A percentile compares a stretch with the other conserved stretches of the same genome.
phyloP scores from a whole-genome alignment of 2,113 vertebrate genomes.

The Xenus cinereus region DNA sequence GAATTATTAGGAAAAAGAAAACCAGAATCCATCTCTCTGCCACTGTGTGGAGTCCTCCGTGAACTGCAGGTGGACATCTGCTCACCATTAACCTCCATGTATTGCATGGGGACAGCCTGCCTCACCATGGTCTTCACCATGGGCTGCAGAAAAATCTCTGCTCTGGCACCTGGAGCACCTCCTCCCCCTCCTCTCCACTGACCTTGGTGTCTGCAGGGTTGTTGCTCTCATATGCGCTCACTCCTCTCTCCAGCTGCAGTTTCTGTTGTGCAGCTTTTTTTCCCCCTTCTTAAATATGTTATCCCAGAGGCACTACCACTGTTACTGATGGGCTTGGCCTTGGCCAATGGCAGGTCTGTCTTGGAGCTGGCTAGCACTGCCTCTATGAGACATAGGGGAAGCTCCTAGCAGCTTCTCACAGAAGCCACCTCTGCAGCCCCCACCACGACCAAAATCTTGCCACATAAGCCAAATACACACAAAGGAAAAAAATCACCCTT shows the following conservation, averaged over 20 bases:
- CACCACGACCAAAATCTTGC: not conserved
- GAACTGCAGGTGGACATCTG: not conserved
- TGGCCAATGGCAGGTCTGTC: not conserved
- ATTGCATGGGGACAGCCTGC: not conserved
- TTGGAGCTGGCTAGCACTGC: not conserved
- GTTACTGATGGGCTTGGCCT: not conserved
- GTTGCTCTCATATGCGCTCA: not conserved
- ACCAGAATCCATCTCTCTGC: not conserved
- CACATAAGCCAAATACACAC: not conserved
- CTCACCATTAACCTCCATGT: not conserved
- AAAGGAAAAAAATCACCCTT: not conserved
- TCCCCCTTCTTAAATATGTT: not conserved
- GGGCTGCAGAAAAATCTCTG: not conserved
- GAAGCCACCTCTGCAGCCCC: not conserved
- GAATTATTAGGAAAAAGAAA: not conserved
- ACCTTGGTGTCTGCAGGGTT: not conserved
- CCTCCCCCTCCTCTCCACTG: not conserved
- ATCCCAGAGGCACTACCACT: not conserved
- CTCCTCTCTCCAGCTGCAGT: not conserved
- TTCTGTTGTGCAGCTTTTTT: not conserved
- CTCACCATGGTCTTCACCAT: not conserved
- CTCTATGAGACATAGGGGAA: not conserved
- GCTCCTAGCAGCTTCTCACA: not conserved
- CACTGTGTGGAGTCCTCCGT: not conserved
- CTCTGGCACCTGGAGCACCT: not conserved